These are phyloP conservation scores for Anthoscopus minutus DNA, from an alignment of 2,113 vertebrate species.

Conservation along the genomic window DNA sequence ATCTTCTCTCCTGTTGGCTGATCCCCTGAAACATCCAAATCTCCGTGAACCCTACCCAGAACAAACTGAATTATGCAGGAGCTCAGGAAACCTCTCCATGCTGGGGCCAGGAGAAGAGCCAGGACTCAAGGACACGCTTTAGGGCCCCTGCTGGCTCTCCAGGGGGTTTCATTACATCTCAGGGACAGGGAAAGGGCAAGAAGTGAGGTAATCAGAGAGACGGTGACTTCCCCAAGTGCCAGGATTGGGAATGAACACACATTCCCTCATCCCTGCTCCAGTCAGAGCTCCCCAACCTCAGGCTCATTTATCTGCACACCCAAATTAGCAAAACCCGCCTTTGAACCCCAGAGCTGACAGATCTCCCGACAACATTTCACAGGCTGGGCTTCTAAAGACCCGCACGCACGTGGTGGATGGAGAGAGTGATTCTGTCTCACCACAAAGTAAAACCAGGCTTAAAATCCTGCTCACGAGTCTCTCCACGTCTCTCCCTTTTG, in stretches of 20 bases:
- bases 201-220: not conserved
- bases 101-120: not conserved
- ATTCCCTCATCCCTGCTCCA: not conserved
- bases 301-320: accelerated
- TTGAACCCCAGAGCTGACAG: not conserved
- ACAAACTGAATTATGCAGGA: not conserved
- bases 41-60: too few relatives aligned
- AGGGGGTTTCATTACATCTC: not conserved
- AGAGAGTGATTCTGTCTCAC: accelerated
- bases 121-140: not conserved
- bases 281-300: not conserved
- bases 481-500: not conserved
- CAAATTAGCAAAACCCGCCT: not conserved
- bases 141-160: not conserved
- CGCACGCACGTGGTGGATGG: accelerated
- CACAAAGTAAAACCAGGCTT: not conserved
- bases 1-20: not conserved
- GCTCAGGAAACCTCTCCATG: accelerated
- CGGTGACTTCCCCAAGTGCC: not conserved
- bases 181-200: not conserved
- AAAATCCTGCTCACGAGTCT: not conserved
- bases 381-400: not conserved
- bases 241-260: not conserved
- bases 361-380: not conserved
- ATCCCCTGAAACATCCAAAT: not conserved